phyloP scores from a whole-genome alignment of 2,797 vertebrate species.

The Parotocinclus haroldoi region DNA sequence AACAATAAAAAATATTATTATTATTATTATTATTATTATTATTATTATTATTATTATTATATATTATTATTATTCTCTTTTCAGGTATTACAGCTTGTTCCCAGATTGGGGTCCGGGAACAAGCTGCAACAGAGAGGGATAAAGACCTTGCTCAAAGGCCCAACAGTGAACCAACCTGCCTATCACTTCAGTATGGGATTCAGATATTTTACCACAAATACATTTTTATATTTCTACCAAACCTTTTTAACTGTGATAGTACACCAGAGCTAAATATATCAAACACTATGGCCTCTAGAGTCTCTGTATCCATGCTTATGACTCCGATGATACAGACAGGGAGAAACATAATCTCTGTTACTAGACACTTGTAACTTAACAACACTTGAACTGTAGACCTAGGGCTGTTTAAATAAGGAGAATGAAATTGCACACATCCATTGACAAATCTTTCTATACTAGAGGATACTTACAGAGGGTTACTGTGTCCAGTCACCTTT shows the following conservation, averaged over 20 bases:
- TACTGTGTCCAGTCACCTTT: not conserved
- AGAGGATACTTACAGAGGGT: conserved; percentile 23
- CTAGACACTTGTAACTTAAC: not conserved
- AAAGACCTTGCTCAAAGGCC: no score
- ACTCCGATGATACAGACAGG: not conserved
- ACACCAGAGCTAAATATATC: not conserved
- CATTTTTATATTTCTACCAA: no score
- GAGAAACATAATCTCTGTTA: not conserved
- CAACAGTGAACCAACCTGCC: no score
- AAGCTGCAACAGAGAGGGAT: no score
- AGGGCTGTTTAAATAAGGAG: conserved; percentile 17
- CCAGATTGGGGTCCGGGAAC: no score
- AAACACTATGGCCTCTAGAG: not conserved
- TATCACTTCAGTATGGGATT: no score
- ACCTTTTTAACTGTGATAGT: not conserved
- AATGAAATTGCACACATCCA: not conserved
- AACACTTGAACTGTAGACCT: not conserved
- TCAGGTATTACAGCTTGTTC: no score
- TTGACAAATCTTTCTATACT: conserved; percentile 8
- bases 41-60: no score
- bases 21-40: no score
- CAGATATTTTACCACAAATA: no score
- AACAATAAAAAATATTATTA: no score
- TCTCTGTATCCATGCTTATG: not conserved
- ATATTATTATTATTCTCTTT: no score